Evolutionary conservation across 2,113 vertebrate species (phyloP), one percentile per base, ranked within the genome.

Genomic region (Burhinus bistriatus): DNA sequence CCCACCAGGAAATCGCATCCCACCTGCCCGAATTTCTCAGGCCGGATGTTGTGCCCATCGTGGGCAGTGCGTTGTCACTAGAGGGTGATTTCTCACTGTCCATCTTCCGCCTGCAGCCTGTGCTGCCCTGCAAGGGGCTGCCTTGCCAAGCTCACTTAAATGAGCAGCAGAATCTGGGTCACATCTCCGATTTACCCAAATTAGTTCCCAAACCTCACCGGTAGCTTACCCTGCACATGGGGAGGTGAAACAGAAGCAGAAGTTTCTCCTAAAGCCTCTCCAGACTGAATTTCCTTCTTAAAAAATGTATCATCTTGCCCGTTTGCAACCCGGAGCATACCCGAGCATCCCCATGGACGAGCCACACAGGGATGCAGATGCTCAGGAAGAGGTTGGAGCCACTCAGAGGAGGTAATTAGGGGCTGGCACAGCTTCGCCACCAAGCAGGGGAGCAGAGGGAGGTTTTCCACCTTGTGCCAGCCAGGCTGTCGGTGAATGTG

Each of bases 1-100:
- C 49, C 30, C 25, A 30, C 9, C 30, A 17, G 19, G 65, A 34
- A 54, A 27, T 42, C 1, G 0, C 20, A 42, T 45, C 64, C 71
- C 14, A 1, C 1, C 32, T 19, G 6, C 21, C 27, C 7, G 0
- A 2, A 4, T 15, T 54, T 12, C 83, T 70, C 2, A 0, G 58
- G 29, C 22, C 75, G 32, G 59, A 5, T 49, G 51, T 72, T 47
- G 23, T 22, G 70, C 64, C 19, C 29, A 1, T 26, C n/a, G 9
- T 1, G 2, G 42, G 45, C 51, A 21, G 51, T 27, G n/a, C n/a
- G 71, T 49, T 62, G 6, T 30, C 58, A 81, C 49, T 42, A 12
- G 4, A 64, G 36, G 9, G 61, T 44, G 65, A 44, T 13, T n/a
- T 73, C 65, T 71, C 6, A 1, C 15, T 66, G 54, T 80, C 25